Conservation (phyloP, 1,140 invertebrate species). For the Lanistes nyassanus region DNA sequence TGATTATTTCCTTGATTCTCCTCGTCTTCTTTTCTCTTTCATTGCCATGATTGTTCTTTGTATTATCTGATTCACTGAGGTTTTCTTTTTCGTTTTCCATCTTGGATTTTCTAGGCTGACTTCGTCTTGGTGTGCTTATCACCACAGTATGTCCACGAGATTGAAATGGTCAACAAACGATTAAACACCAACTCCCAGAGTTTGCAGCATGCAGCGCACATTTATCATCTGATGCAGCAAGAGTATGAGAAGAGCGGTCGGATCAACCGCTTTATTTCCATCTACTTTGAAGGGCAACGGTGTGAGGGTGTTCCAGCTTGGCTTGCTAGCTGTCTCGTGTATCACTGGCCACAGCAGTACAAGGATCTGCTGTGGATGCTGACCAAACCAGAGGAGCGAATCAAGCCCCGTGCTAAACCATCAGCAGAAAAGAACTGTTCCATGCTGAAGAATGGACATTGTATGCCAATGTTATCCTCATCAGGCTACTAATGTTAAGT, state of each 20-base stretch:
- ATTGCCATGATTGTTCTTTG: too few relatives aligned
- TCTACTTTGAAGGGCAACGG: slow-evolving; percentile 35
- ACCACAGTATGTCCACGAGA: slow-evolving; percentile 36
- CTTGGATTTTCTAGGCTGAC: slow-evolving; percentile 39
- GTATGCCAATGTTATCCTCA: not conserved
- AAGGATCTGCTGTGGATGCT: slow-evolving; percentile 47
- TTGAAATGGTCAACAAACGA: slow-evolving; percentile 6
- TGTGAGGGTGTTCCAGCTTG: slow-evolving; percentile 34
- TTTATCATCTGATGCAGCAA: slow-evolving; percentile 43
- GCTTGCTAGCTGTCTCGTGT: slow-evolving; percentile 26
- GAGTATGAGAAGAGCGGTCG: slow-evolving; percentile 26
- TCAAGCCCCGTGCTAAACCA: slow-evolving; percentile 18
- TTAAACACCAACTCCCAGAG: not conserved
- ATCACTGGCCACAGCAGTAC: slow-evolving; percentile 45
- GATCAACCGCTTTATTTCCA: slow-evolving; percentile 37
- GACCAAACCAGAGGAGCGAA: slow-evolving; percentile 43
- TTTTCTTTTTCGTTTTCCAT: too few relatives aligned
- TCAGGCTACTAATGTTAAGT: not conserved
- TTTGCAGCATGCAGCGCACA: slow-evolving; percentile 39
- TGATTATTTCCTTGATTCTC: too few relatives aligned
- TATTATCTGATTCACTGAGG: too few relatives aligned
- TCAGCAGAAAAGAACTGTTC: slow-evolving; percentile 3
- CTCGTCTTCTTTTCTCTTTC: too few relatives aligned
- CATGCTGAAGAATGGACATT: not conserved
- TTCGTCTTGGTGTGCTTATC: slow-evolving; percentile 49